phyloP scores from a whole-genome alignment of 2,797 vertebrate genomes.

The Bradypodion pumilum region DNA sequence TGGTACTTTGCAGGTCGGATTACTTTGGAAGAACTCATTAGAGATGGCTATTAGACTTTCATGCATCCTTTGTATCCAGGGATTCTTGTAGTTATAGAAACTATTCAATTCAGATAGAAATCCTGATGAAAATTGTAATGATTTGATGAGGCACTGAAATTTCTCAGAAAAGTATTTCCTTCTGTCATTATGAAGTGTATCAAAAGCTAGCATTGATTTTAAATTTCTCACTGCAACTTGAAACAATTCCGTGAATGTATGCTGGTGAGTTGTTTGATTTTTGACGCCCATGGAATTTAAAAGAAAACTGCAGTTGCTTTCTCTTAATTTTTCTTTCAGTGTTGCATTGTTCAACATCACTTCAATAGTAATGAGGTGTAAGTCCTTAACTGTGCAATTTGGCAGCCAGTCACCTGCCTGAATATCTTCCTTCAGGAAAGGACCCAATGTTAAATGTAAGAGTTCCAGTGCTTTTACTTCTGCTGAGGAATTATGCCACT shows the following conservation, averaged over 20 bases:
- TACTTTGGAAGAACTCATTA: conserved; percentile 23
- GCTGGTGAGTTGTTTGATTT: not conserved
- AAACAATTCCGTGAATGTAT: conserved; percentile 49
- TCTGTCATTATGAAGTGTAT: conserved; percentile 38
- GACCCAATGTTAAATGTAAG: conserved; percentile 42
- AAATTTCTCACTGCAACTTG: conserved; percentile 49
- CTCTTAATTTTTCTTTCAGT: conserved; percentile 20
- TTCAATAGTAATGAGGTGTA: conserved; percentile 44
- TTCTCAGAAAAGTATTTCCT: conserved; percentile 46
- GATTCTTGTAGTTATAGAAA: conserved; percentile 8
- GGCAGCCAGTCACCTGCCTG: not conserved
- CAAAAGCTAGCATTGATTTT: conserved; percentile 56
- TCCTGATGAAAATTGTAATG: conserved; percentile 48
- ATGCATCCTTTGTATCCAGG: conserved; percentile 52
- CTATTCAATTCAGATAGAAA: conserved; percentile 54
- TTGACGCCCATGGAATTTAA: conserved; percentile 32
- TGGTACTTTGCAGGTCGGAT: conserved; percentile 35
- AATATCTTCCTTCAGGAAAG: conserved; percentile 47
- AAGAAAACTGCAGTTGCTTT: conserved; percentile 55
- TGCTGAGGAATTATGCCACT: not conserved
- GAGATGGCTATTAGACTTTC: conserved; percentile 40
- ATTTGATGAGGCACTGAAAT: conserved; percentile 48
- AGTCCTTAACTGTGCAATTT: conserved; percentile 43
- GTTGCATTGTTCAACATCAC: conserved; percentile 60
- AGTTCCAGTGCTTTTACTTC: conserved; percentile 46